These are phyloP conservation scores for Pachydiplax longipennis DNA, from an alignment of 2,888 invertebrate species.

Conservation along the genomic window DNA sequence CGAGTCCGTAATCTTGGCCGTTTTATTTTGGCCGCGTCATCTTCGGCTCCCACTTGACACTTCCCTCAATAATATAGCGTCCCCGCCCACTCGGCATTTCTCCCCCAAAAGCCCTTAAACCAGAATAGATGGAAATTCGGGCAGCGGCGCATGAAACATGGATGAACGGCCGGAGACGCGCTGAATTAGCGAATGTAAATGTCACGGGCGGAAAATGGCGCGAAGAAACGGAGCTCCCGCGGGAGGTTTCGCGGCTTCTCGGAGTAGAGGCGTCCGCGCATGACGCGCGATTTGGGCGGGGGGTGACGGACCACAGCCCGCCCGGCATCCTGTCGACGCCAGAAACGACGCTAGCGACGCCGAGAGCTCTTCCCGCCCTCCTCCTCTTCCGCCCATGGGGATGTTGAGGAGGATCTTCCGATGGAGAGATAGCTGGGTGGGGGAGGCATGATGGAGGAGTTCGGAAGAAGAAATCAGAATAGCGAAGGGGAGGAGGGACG, in stretches of 20 bases:
- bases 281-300: neutral
- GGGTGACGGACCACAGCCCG: slow-evolving; percentile 52
- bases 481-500: neutral
- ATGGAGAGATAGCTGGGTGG: neutral
- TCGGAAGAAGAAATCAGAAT: slow-evolving; percentile 6
- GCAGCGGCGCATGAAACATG: slow-evolving; percentile 25
- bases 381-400: neutral
- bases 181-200: slow-evolving; percentile 21
- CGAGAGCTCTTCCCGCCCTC: slow-evolving; percentile 48
- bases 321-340: slow-evolving; percentile 48
- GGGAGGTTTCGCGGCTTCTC: neutral
- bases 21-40: slow-evolving; percentile 7
- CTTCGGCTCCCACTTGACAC: neutral
- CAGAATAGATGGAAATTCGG: neutral
- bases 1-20: neutral
- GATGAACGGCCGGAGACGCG: slow-evolving; percentile 1
- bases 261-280: slow-evolving; percentile 22
- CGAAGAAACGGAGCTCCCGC: neutral
- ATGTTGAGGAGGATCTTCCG: neutral
- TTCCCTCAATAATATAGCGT: neutral
- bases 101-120: too few relatives aligned
- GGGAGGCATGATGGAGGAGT: neutral
- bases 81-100: neutral
- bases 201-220: neutral
- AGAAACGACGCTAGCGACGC: slow-evolving; percentile 48